Percentiles rank a stretch among this genome's conserved stretches.
Conservation (phyloP, 2,888 invertebrate species). For the Machimus atricapillus region DNA sequence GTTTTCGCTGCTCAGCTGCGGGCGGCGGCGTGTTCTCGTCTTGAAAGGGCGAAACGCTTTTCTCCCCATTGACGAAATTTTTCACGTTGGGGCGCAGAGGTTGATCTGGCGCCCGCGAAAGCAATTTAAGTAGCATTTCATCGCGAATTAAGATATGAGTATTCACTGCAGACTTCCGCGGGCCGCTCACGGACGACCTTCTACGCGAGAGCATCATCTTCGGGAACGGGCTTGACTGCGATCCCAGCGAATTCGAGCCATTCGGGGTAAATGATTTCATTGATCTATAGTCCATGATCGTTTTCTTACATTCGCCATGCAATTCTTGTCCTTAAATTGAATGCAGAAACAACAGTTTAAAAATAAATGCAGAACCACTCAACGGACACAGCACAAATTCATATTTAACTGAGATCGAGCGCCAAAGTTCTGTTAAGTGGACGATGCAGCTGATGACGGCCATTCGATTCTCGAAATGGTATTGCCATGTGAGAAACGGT, state of each 20-base stretch:
- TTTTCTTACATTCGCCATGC: neutral
- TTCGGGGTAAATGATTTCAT: neutral
- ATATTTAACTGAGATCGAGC: neutral
- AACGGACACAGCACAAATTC: neutral
- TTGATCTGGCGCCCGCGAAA: conserved; percentile 49
- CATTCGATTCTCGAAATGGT: neutral
- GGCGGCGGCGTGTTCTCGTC: neutral
- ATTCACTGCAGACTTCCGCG: neutral
- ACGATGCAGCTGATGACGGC: neutral
- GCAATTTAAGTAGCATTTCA: conserved; percentile 49
- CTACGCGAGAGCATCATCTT: neutral
- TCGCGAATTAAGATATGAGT: conserved; percentile 39
- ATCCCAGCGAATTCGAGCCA: neutral
- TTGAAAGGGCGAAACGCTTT: neutral
- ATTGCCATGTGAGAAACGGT: neutral
- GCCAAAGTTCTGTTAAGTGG: neutral
- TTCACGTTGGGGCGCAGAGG: conserved; percentile 40
- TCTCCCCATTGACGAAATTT: too few relatives aligned
- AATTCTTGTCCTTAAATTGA: neutral
- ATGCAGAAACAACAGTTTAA: neutral
- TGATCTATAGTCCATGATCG: neutral
- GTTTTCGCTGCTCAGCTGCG: neutral
- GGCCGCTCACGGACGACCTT: neutral
- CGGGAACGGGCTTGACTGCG: neutral
- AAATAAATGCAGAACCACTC: neutral